Evolutionary conservation across 2,888 invertebrate species (phyloP).

Genomic region (Philereme vetulata): DNA sequence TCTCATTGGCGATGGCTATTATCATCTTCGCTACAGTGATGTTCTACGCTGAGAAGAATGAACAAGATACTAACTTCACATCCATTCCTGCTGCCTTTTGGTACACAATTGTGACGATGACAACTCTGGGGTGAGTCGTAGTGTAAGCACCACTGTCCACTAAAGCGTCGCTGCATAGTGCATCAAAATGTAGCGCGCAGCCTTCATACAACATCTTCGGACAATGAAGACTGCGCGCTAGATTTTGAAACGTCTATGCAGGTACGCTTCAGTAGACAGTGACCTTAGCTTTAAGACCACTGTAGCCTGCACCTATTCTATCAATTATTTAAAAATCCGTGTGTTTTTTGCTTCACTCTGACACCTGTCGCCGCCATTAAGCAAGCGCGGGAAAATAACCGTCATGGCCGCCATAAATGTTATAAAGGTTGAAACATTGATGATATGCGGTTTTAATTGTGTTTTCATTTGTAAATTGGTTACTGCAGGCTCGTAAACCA

Average conservation of each 20-base stretch:
- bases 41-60: constrained; percentile 99
- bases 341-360: constrained; percentile 44
- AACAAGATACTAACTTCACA: constrained; percentile 97
- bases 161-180: constrained; percentile 27
- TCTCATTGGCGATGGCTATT: constrained; percentile 99
- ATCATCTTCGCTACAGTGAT: constrained; percentile 99
- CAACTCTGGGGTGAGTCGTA: constrained; percentile 96
- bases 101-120: constrained; percentile 99
- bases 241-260: constrained; percentile 30
- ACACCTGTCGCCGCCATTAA: constrained; percentile 77
- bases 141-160: constrained; percentile 25
- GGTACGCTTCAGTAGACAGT: constrained; percentile 28
- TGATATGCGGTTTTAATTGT: constrained; percentile 44
- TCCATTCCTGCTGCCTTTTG: constrained; percentile 99
- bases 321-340: constrained; percentile 8
- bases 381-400: constrained; percentile 70
- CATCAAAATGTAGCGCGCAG: constrained; percentile 28
- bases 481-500: constrained; percentile 42
- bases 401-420: constrained; percentile 71
- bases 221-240: constrained; percentile 25
- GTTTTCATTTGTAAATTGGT: constrained; percentile 47
- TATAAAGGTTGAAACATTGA: constrained; percentile 60
- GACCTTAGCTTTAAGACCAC: constrained; percentile 17
- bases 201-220: constrained; percentile 20
- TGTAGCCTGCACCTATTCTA: constrained; percentile 12